These are phyloP conservation scores for Cherax destructor DNA, from an alignment of 1,140 invertebrate genomes.

Conservation along the genomic window DNA sequence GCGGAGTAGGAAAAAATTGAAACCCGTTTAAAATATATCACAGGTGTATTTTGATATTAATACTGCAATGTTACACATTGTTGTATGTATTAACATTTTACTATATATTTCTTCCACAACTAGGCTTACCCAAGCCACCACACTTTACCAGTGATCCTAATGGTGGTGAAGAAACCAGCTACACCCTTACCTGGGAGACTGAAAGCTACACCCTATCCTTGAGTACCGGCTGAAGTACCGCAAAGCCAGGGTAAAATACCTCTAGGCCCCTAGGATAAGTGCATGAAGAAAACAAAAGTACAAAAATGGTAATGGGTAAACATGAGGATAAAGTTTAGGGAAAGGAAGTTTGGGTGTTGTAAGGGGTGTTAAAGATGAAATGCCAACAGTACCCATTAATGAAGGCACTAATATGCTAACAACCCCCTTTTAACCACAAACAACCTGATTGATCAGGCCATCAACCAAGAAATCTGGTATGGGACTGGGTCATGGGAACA, in stretches of 20 bases:
- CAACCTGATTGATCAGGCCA: too few species aligned
- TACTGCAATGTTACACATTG: neutral
- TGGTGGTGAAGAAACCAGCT: slow-evolving; percentile 52
- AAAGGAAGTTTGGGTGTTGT: too few species aligned
- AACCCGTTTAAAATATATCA: neutral
- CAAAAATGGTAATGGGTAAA: too few species aligned
- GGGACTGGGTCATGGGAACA: too few species aligned
- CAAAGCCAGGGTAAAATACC: slow-evolving; percentile 42
- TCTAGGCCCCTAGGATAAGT: too few species aligned
- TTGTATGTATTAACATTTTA: neutral
- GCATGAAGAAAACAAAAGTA: too few species aligned
- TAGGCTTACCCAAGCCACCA: slow-evolving; percentile 54
- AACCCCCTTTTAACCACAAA: too few species aligned
- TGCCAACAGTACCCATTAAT: neutral
- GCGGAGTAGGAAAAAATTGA: too few species aligned
- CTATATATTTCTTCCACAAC: neutral
- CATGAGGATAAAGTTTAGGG: too few species aligned
- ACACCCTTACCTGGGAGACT: slow-evolving; percentile 67
- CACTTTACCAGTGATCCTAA: slow-evolving; percentile 54
- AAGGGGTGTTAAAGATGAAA: neutral
- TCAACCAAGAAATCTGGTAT: too few species aligned
- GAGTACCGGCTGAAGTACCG: slow-evolving; percentile 64
- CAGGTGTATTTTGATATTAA: too few species aligned
- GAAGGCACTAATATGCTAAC: too few species aligned
- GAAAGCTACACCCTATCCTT: slow-evolving; percentile 69